phyloP scores from a whole-genome alignment of 2,797 vertebrate species.

The Gouania willdenowi region DNA sequence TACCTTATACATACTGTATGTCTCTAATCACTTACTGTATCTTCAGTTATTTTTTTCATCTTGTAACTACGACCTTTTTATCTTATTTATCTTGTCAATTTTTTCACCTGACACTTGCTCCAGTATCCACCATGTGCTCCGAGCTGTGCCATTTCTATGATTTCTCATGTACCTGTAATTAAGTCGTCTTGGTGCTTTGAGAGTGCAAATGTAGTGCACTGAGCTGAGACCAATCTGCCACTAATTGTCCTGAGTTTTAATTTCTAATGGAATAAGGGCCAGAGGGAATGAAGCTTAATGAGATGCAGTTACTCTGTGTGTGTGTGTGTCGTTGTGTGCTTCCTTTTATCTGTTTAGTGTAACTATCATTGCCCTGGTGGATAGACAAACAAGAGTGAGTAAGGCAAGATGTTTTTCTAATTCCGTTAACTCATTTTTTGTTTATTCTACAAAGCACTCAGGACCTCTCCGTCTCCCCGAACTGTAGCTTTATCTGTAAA shows the following conservation, averaged over 20 bases:
- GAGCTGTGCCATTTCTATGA: constrained; percentile 11
- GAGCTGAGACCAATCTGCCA: constrained; percentile 70
- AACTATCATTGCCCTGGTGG: constrained; percentile 39
- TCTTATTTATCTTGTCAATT: no score
- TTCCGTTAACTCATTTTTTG: constrained; percentile 29
- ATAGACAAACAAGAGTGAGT: constrained; percentile 43
- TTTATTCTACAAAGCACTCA: constrained; percentile 46
- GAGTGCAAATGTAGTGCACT: constrained; percentile 41
- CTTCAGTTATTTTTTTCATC: no score
- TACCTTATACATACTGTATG: no score
- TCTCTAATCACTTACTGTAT: no score
- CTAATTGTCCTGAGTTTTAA: constrained; percentile 76
- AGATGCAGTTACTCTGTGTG: constrained; percentile 44
- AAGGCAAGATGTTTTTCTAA: constrained; percentile 50
- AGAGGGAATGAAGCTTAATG: constrained; percentile 66
- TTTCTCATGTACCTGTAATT: constrained; percentile 69
- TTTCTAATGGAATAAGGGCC: constrained; percentile 75
- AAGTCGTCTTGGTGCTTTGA: constrained; percentile 66
- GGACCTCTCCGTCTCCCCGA: constrained; percentile 19
- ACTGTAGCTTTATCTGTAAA: constrained; percentile 13
- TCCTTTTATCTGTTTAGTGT: constrained; percentile 62
- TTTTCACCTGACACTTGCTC: constrained; percentile 12
- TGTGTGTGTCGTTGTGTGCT: constrained; percentile 4
- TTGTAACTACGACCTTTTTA: no score
- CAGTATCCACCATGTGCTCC: constrained; percentile 19